These are phyloP conservation scores for Leucoraja ocellata DNA, from an alignment of 2,797 vertebrate genomes.

Conservation along the genomic window DNA sequence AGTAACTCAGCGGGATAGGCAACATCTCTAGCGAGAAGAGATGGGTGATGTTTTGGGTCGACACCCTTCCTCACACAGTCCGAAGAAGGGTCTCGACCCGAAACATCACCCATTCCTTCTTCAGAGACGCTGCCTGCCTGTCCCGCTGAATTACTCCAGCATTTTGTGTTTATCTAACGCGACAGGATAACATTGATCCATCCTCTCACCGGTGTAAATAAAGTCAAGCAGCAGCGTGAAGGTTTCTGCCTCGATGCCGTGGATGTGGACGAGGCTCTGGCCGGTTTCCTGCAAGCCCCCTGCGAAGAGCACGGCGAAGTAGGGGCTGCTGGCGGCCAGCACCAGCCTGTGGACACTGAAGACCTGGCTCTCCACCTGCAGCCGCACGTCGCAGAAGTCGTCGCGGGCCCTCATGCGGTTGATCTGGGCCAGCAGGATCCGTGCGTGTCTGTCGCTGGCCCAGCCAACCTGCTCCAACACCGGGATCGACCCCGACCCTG, in stretches of 20 bases:
- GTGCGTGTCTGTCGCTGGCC: slow-evolving; percentile 76
- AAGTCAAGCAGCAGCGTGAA: slow-evolving; percentile 85
- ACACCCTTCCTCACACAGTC: too few species aligned
- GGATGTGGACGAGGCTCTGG: slow-evolving; percentile 79
- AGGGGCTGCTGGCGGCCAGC: slow-evolving; percentile 87
- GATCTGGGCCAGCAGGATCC: slow-evolving; percentile 80
- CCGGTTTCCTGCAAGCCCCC: slow-evolving; percentile 83
- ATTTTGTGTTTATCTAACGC: too few species aligned
- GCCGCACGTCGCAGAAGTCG: slow-evolving; percentile 83
- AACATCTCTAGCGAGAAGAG: too few species aligned
- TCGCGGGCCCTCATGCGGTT: slow-evolving; percentile 77
- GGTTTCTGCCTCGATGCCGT: slow-evolving; percentile 74
- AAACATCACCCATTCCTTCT: too few species aligned
- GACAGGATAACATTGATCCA: not conserved
- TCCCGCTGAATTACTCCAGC: too few species aligned
- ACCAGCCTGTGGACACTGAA: slow-evolving; percentile 84
- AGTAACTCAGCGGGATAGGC: too few species aligned
- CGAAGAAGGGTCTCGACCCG: too few species aligned
- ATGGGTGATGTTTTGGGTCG: too few species aligned
- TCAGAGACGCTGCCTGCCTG: too few species aligned
- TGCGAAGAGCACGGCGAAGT: slow-evolving; percentile 85
- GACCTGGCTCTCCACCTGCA: slow-evolving; percentile 69
- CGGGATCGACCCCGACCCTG: slow-evolving; percentile 39
- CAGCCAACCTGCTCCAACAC: slow-evolving; percentile 52
- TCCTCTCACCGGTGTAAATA: slow-evolving; percentile 70